Base-by-base conservation (phyloP, 2,888 invertebrate genomes). In the Erebia palarica region DNA sequence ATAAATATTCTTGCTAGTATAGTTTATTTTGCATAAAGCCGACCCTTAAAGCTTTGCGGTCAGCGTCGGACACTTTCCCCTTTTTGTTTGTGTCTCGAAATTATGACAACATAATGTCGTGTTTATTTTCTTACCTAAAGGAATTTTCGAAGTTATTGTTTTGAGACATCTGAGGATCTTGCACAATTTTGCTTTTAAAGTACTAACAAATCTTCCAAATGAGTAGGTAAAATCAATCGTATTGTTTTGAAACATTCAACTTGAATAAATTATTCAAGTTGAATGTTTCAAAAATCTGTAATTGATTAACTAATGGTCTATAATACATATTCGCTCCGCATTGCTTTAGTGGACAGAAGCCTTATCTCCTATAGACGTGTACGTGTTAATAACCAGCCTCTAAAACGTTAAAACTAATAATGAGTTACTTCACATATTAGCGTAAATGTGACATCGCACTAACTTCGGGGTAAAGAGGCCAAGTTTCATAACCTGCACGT, bases 51-150 rank as follows among this genome's bases (percentile, higher is more conserved):
- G 68, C 59, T 72, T 47, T 68, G 64, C 70, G 72, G 71, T 71
- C 75, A 70, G 68, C 72, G 72, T 60, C 61, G 69, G 65, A 70
- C 70, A 75, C 78, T 78, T 78, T 78, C 78, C 75, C 78, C 77
- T 72, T 65, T 71, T 63, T 75, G 73, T 75, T 69, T 71, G 55
- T 58, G 57, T 66, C 70, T 63, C 55, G 61, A 73, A 74, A 70
- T 73, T 69, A 73, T 71, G 66, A 69, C 64, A 58, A 49, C 27
- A 53, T 11, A 55, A 10, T 65, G 42, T 55, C 61, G 10, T 61
- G 44, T 61, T 61, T 61, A 44, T 61, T 61, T 61, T 18, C 44
- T 11, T 18, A 47, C 44, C 3, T 11, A 5, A 7, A 61, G 16
- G 42, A n/a, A n/a, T n/a, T 60, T 16, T 42, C 42, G 42, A 5